phyloP scores from a whole-genome alignment of 2,888 invertebrate species.

The Cheilosia soror region DNA sequence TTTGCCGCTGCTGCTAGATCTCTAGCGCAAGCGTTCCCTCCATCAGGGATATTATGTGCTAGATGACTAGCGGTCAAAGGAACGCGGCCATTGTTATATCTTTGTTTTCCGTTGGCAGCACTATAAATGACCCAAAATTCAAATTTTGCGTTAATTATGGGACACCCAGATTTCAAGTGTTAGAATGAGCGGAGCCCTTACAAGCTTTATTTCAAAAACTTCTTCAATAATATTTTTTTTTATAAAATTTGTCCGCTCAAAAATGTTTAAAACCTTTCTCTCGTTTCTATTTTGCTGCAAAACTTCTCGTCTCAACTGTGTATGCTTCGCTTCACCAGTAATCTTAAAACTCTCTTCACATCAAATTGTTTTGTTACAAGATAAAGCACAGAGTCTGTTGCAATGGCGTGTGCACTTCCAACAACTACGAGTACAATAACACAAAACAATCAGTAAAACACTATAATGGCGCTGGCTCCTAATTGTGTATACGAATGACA shows the following conservation, averaged over 20 bases:
- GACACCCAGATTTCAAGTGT: too few species aligned
- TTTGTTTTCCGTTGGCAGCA: too few species aligned
- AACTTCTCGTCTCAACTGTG: constrained; percentile 21
- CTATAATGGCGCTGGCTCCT: constrained; percentile 31
- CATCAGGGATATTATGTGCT: too few species aligned
- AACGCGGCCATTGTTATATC: too few species aligned
- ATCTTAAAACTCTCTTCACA: constrained; percentile 15
- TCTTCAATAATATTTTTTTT: too few species aligned
- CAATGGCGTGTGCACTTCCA: constrained; percentile 17
- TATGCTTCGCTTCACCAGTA: not conserved
- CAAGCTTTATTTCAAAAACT: too few species aligned
- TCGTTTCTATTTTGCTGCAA: not conserved
- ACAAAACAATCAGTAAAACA: constrained; percentile 48
- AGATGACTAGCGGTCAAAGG: too few species aligned
- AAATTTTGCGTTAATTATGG: too few species aligned
- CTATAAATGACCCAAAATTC: too few species aligned
- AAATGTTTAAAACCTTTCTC: not conserved
- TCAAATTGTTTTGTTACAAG: constrained; percentile 44
- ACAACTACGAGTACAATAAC: constrained; percentile 27
- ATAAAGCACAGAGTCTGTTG: constrained; percentile 23
- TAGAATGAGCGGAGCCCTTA: too few species aligned
- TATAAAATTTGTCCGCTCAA: not conserved
- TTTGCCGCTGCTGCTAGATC: too few species aligned
- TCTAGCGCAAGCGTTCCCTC: too few species aligned
- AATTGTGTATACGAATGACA: constrained; percentile 9